Conservation (phyloP, 2,113 vertebrate species). For the Emydura subglobosa region DNA sequence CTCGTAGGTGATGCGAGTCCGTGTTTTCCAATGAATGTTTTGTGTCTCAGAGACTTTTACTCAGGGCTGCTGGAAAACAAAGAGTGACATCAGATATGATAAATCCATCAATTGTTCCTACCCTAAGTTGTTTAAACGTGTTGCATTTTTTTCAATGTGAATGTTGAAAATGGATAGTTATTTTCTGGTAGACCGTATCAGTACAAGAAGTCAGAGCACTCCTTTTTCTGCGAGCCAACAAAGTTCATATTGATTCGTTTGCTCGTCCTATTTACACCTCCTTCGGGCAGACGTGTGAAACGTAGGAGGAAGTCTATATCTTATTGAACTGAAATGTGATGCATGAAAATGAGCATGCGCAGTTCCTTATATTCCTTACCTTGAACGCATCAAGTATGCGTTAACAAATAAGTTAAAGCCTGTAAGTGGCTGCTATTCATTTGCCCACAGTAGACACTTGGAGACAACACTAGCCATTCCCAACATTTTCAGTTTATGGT, state of each 20-base stretch:
- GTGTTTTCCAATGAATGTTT: background rate
- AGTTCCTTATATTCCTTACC: background rate
- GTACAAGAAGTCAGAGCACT: background rate
- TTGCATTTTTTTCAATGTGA: background rate
- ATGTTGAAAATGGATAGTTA: background rate
- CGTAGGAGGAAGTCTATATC: background rate
- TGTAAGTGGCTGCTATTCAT: background rate
- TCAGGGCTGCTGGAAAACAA: background rate
- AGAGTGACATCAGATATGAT: background rate
- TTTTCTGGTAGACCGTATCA: background rate
- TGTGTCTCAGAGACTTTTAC: background rate
- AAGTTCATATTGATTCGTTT: background rate
- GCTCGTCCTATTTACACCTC: background rate
- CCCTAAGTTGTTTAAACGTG: background rate
- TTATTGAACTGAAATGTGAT: too few relatives aligned
- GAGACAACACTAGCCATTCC: background rate
- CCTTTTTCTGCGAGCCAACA: background rate
- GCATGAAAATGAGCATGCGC: background rate
- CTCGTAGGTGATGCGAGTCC: background rate
- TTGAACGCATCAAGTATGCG: background rate
- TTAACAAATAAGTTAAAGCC: background rate
- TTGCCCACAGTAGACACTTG: background rate
- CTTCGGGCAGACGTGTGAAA: background rate
- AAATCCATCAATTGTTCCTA: background rate
- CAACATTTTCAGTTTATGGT: background rate